A percentile compares a stretch with the other conserved stretches of the same genome.
Evolutionary conservation across 2,797 vertebrate species (phyloP).

Genomic region (Coregonus ussuriensis): DNA sequence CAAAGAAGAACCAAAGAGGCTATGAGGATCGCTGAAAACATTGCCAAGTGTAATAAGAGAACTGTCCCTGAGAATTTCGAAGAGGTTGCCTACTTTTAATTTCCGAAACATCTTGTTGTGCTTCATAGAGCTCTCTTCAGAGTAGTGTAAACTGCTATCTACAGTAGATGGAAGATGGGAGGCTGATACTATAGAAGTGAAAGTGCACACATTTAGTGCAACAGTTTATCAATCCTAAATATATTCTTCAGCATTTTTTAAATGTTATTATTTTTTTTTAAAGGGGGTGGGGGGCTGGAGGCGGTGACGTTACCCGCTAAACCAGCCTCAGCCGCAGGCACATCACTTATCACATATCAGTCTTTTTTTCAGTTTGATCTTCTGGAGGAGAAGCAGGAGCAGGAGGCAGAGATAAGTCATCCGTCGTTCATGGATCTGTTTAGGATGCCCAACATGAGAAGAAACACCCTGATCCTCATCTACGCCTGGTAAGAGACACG

Average conservation of each 20-base stretch:
- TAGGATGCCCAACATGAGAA: constrained; percentile 45
- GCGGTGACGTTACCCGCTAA: no score
- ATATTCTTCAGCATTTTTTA: no score
- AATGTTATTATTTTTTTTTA: no score
- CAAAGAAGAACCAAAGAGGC: constrained; percentile 77
- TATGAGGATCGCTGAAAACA: constrained; percentile 35
- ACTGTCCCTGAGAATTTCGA: constrained; percentile 69
- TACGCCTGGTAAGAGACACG: constrained; percentile 28
- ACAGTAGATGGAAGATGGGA: no score
- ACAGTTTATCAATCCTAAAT: no score
- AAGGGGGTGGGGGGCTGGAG: no score
- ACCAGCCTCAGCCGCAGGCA: not conserved
- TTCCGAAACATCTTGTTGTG: no score
- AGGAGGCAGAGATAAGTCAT: constrained; percentile 1
- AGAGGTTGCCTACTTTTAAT: constrained; percentile 62
- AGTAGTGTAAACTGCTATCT: no score
- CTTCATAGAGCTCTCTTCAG: no score
- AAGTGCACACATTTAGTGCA: no score
- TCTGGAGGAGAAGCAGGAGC: constrained; percentile 21
- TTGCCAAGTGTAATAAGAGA: constrained; percentile 73
- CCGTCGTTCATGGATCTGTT: constrained; percentile 47
- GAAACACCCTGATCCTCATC: constrained; percentile 44
- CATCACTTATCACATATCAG: not conserved
- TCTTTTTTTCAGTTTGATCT: constrained; percentile 21
- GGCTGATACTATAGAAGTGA: no score